Percentiles rank a stretch among this genome's conserved stretches.
Evolutionary conservation across 2,888 invertebrate species (phyloP).

Genomic region (Cyclophora albipunctata): DNA sequence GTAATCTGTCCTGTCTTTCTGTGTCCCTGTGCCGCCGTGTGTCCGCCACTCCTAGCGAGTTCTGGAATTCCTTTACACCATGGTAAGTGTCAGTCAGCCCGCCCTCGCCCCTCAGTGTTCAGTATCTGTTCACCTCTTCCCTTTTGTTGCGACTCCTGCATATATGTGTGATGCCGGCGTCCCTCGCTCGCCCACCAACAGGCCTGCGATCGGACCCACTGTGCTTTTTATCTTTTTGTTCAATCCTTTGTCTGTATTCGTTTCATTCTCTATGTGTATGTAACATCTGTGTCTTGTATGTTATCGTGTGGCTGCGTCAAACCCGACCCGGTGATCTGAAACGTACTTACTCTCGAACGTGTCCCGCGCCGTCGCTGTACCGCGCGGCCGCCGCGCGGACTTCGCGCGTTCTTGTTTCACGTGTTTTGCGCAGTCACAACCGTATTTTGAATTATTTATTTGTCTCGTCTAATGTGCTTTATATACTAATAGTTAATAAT

Average conservation of each 20-base stretch:
- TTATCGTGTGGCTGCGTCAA: slow-evolving; percentile 69
- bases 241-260: slow-evolving; percentile 73
- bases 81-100: slow-evolving; percentile 91
- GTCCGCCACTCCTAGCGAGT: slow-evolving; percentile 92
- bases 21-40: slow-evolving; percentile 82
- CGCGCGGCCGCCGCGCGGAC: neutral
- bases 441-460: slow-evolving; percentile 70
- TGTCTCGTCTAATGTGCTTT: slow-evolving; percentile 75
- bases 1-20: slow-evolving; percentile 79
- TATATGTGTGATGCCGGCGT: slow-evolving; percentile 70
- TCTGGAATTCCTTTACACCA: slow-evolving; percentile 99
- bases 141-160: slow-evolving; percentile 75
- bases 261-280: slow-evolving; percentile 77
- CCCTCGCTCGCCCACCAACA: slow-evolving; percentile 58
- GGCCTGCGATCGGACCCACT: slow-evolving; percentile 65
- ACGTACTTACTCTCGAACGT: slow-evolving; percentile 31
- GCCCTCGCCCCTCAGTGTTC: slow-evolving; percentile 77
- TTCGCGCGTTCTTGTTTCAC: slow-evolving; percentile 29
- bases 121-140: slow-evolving; percentile 73
- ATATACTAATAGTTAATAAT: slow-evolving; percentile 49
- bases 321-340: slow-evolving; percentile 33
- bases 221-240: slow-evolving; percentile 71
- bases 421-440: slow-evolving; percentile 65
- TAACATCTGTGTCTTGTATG: slow-evolving; percentile 75
- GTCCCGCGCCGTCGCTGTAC: slow-evolving; percentile 17